Evolutionary conservation across 2,888 invertebrate species (phyloP), one percentile per base, ranked within the genome.

Genomic region (Terebella lapidaria): DNA sequence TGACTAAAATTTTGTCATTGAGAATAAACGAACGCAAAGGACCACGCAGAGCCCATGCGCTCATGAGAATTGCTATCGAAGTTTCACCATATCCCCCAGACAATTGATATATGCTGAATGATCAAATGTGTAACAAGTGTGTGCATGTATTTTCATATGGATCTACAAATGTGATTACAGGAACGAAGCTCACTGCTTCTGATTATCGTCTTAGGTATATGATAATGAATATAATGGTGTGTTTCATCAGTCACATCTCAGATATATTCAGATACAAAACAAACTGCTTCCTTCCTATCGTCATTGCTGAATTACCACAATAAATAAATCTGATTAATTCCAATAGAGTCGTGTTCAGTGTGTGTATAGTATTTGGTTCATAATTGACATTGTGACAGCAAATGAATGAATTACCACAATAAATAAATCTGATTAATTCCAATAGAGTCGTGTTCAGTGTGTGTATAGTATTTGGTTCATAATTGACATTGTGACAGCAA

Each of bases 401-500:
- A 49, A 62, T 63, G 62, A 65, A 68, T 27, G 67, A n/a, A n/a
- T n/a, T n/a, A n/a, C n/a, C n/a, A n/a, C n/a, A 68, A 47, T 65
- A 65, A 24, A 68, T 59, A 51, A 57, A 63, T 20, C 65, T 57
- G 47, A 68, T 62, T 4, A 68, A 35, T 54, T 68, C 68, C 1
- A 62, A 67, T 52, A 65, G 52, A 2, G 68, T 68, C 22, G 60
- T 67, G 53, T 67, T 63, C 35, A 67, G 52, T 3, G 20, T 51
- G 18, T 58, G 28, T 18, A 67, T 64, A 25, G 53, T 52, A 26
- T 54, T 45, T 4, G 66, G 66, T 18, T 60, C 49, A 54, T 65
- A 63, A 18, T 64, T 61, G 28, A 57, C 45, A 24, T 58, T 46
- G 54, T 63, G 64, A 20, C 54, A 54, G 5, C 64, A 28, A 49